Percentiles rank a stretch among this genome's conserved stretches.
Evolutionary conservation across 1,140 invertebrate species (phyloP).

Genomic region (Philaenus spumarius): DNA sequence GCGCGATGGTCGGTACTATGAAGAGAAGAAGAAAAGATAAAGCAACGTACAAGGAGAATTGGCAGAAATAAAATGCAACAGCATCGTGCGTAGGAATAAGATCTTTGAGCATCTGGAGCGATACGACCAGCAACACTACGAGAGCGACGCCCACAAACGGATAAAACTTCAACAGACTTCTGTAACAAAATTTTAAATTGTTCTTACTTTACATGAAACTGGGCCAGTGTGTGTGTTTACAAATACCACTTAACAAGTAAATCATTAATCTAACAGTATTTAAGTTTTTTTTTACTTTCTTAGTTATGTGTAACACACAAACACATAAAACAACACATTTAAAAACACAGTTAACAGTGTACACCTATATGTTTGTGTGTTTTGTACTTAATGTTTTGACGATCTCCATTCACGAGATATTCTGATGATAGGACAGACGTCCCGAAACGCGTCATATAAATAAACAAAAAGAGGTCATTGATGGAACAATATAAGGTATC

Average conservation of each 20-base stretch:
- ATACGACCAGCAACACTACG: slow-evolving; percentile 21
- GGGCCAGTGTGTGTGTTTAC: background rate
- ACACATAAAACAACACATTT: too few species aligned
- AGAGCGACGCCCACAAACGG: slow-evolving; percentile 22
- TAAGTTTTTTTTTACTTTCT: background rate
- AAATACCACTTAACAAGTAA: slow-evolving; percentile 1
- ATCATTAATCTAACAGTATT: background rate
- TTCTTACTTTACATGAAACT: too few species aligned
- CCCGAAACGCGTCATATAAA: too few species aligned
- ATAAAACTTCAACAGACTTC: slow-evolving; percentile 20
- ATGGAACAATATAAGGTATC: too few species aligned
- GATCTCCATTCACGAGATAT: too few species aligned
- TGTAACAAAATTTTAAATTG: background rate
- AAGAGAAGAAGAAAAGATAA: slow-evolving; percentile 20
- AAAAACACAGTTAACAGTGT: too few species aligned
- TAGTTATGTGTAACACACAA: too few species aligned
- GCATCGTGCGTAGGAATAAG: slow-evolving; percentile 22
- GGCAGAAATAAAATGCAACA: slow-evolving; percentile 23
- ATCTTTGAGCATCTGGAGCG: slow-evolving; percentile 20
- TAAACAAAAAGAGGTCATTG: too few species aligned
- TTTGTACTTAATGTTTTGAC: too few species aligned
- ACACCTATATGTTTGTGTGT: too few species aligned
- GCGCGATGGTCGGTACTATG: slow-evolving; percentile 23
- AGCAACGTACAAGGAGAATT: slow-evolving; percentile 21
- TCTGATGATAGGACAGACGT: too few species aligned